Evolutionary conservation across 1,140 invertebrate genomes (phyloP).

Genomic region (Muscidifurax raptorellus): DNA sequence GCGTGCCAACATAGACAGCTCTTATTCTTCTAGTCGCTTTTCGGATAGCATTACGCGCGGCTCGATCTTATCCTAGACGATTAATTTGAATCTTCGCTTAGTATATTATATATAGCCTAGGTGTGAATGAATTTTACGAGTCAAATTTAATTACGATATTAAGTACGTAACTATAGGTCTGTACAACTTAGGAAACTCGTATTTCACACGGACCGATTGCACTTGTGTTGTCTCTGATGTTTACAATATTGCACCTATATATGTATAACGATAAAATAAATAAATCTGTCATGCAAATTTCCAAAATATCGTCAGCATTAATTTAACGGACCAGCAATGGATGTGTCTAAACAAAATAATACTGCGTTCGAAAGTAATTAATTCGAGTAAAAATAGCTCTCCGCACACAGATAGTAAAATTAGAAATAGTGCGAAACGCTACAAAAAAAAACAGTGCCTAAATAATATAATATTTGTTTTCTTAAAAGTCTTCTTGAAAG

Average conservation of each 20-base stretch:
- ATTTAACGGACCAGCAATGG: not conserved
- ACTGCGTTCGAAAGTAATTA: not conserved
- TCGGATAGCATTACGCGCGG: not conserved
- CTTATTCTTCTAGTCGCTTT: not conserved
- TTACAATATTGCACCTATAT: constrained; percentile 2
- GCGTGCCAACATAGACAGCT: not conserved
- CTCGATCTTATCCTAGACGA: not conserved
- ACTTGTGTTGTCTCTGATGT: not conserved
- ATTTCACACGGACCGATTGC: not conserved
- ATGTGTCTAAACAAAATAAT: constrained; percentile 22
- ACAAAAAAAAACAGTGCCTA: not conserved
- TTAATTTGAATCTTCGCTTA: not conserved
- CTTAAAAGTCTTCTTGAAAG: not conserved
- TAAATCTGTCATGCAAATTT: not conserved
- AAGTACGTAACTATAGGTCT: not conserved
- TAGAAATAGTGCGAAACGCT: not conserved
- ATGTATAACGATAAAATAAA: not conserved
- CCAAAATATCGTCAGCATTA: not conserved
- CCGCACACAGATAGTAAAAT: not conserved
- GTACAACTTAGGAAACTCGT: constrained; percentile 1
- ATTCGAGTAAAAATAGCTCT: not conserved
- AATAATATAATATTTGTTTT: not conserved
- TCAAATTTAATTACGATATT: not conserved
- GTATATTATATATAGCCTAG: not conserved
- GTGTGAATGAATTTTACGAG: not conserved